These are phyloP conservation scores for Peromyscus californicus DNA, from an alignment of 2,113 vertebrate species.

Conservation along the genomic window DNA sequence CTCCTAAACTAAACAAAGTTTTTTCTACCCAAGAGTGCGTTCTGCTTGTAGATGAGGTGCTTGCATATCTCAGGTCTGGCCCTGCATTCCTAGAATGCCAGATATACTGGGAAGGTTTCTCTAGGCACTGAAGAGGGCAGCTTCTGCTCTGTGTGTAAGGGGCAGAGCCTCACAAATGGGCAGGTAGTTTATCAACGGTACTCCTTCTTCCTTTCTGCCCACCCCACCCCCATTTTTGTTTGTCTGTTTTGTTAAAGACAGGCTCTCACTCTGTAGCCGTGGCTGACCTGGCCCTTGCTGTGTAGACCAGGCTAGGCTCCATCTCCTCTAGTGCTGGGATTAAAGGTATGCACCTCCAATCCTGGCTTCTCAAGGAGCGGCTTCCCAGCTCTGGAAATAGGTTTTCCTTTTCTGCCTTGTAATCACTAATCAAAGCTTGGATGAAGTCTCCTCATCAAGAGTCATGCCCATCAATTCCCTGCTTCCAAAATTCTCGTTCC, in stretches of 20 bases:
- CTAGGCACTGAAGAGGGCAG: background rate
- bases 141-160: background rate
- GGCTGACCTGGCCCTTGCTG: background rate
- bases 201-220: background rate
- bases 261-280: background rate
- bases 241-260: background rate
- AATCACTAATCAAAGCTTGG: background rate
- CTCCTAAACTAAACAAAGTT: background rate
- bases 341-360: background rate
- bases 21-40: background rate
- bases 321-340: background rate
- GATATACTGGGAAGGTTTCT: background rate
- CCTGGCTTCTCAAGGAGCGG: background rate
- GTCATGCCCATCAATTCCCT: background rate
- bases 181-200: background rate
- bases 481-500: background rate
- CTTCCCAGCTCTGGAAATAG: background rate
- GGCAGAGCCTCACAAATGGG: background rate
- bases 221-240: background rate
- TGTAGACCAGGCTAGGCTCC: background rate
- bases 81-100: background rate
- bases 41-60: background rate
- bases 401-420: background rate
- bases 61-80: background rate
- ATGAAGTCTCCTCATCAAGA: background rate